phyloP scores from a whole-genome alignment of 2,113 vertebrate species.

The Atlantisia rogersi region DNA sequence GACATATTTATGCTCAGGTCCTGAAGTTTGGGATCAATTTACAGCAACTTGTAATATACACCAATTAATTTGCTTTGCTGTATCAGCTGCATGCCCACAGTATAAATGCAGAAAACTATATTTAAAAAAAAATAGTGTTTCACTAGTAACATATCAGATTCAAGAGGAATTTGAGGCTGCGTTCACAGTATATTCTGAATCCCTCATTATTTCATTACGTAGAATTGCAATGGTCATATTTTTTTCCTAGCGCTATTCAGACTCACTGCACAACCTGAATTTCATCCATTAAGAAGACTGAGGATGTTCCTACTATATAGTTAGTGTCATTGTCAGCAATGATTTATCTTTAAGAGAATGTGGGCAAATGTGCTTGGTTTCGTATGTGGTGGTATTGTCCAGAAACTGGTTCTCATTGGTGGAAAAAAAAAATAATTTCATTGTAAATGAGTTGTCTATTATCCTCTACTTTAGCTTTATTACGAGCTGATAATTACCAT shows the following conservation, averaged over 20 bases:
- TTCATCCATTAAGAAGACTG: constrained; percentile 12
- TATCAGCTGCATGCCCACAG: background rate
- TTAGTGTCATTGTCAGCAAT: constrained; percentile 15
- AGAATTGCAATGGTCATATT: background rate
- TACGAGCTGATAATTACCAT: constrained; percentile 21
- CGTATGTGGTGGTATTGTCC: background rate
- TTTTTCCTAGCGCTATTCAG: background rate
- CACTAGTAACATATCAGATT: background rate
- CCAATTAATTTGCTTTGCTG: background rate
- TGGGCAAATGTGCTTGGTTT: background rate
- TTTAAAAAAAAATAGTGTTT: background rate
- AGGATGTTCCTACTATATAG: background rate
- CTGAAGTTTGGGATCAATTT: background rate
- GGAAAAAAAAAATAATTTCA: background rate
- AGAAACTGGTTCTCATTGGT: background rate
- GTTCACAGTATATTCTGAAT: background rate
- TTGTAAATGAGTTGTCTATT: background rate
- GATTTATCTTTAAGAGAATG: background rate
- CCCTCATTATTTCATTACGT: background rate
- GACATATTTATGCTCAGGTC: background rate
- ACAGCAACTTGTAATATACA: background rate
- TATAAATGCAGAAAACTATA: background rate
- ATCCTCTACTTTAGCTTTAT: constrained; percentile 30
- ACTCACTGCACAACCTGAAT: background rate
- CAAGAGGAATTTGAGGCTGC: background rate